These are phyloP conservation scores for Dioctria linearis DNA, from an alignment of 2,888 invertebrate species.

Conservation along the genomic window DNA sequence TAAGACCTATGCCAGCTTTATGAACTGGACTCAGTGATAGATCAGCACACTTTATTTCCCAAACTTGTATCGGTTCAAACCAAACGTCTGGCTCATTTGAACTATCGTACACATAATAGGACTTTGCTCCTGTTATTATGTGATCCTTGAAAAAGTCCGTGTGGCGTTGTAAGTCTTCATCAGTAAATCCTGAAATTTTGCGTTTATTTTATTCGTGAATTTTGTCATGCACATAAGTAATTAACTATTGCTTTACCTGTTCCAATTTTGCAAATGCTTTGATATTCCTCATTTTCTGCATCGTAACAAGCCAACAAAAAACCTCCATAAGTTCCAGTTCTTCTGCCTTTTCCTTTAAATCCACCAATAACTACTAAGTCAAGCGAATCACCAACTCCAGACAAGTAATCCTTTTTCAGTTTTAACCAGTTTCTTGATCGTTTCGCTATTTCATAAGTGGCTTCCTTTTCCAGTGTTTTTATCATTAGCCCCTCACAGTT, in stretches of 20 bases:
- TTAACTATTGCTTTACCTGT: conserved; percentile 63
- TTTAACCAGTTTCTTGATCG: conserved; percentile 96
- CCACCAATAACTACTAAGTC: conserved; percentile 97
- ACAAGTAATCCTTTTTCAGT: conserved; percentile 97
- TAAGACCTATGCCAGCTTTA: conserved; percentile 88
- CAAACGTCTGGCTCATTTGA: conserved; percentile 88
- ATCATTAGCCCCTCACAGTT: conserved; percentile 99
- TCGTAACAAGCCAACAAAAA: conserved; percentile 96
- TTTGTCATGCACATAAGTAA: no score
- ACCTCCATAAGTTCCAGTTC: conserved; percentile 94
- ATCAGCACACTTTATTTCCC: conserved; percentile 98
- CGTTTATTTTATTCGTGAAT: background rate
- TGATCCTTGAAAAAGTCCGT: conserved; percentile 83
- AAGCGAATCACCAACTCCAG: conserved; percentile 95
- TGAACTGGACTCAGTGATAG: conserved; percentile 96
- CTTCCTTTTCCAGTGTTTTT: conserved; percentile 88
- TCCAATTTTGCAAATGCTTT: conserved; percentile 89
- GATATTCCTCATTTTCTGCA: conserved; percentile 90
- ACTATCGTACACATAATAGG: conserved; percentile 85
- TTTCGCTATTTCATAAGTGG: conserved; percentile 97
- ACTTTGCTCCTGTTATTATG: conserved; percentile 82
- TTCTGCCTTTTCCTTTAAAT: conserved; percentile 92
- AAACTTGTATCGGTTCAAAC: conserved; percentile 90
- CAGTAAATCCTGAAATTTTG: conserved; percentile 89
- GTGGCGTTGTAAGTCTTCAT: conserved; percentile 87